phyloP scores from a whole-genome alignment of 2,797 vertebrate genomes.

The Pampus argenteus region DNA sequence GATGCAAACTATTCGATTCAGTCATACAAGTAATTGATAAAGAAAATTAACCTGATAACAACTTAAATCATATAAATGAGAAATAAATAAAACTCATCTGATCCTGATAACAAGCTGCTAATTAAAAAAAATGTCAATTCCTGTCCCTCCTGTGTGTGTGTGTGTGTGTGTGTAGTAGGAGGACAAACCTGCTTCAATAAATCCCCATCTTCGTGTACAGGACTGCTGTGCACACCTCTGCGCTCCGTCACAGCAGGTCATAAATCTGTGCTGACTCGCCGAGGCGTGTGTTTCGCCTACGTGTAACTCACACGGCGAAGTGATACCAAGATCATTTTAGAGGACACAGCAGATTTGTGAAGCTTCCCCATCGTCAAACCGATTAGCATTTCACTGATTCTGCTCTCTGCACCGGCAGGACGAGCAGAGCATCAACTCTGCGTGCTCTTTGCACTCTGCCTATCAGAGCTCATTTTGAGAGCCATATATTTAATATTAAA shows the following conservation, averaged over 20 bases:
- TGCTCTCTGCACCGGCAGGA: slow-evolving; percentile 53
- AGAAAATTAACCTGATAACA: background rate
- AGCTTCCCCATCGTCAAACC: slow-evolving; percentile 40
- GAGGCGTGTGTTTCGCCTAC: slow-evolving; percentile 30
- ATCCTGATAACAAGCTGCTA: slow-evolving; percentile 17
- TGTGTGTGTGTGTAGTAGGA: slow-evolving; percentile 18
- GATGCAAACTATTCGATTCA: background rate
- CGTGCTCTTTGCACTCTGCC: slow-evolving; percentile 35
- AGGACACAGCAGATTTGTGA: slow-evolving; percentile 70
- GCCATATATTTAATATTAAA: too few relatives aligned
- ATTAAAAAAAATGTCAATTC: too few relatives aligned
- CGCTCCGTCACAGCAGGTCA: slow-evolving; percentile 59
- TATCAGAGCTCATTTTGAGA: slow-evolving; percentile 4
- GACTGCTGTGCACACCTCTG: slow-evolving; percentile 58
- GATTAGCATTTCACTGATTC: slow-evolving; percentile 73
- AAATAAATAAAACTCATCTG: background rate
- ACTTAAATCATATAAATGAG: background rate
- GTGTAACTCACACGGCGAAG: slow-evolving; percentile 47
- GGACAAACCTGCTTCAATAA: slow-evolving; percentile 61
- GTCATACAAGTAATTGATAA: background rate
- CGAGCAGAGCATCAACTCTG: slow-evolving; percentile 28
- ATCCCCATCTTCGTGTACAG: slow-evolving; percentile 61
- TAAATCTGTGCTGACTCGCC: slow-evolving; percentile 69
- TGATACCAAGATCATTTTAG: slow-evolving; percentile 67
- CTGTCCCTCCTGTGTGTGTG: slow-evolving; percentile 3